Conservation (phyloP, 1,140 invertebrate genomes). For the Scaptomyza graminum region DNA sequence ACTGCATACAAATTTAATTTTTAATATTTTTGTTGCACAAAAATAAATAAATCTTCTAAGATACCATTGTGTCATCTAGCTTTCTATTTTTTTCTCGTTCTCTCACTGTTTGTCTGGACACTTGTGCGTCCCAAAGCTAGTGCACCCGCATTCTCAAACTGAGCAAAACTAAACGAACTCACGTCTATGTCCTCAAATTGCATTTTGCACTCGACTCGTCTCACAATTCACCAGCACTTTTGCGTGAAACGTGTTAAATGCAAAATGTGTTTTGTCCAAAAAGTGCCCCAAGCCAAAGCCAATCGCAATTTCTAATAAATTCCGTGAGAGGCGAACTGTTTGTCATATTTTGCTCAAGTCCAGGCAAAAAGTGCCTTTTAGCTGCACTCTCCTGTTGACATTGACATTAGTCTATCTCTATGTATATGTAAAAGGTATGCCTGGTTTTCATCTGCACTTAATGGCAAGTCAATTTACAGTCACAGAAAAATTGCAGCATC, state of each 20-base stretch:
- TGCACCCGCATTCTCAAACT: constrained; percentile 42
- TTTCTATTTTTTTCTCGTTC: no score
- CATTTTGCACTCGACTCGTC: constrained; percentile 73
- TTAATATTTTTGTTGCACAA: no score
- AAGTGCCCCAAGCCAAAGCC: constrained; percentile 23
- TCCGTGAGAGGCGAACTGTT: constrained; percentile 28
- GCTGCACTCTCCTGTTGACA: constrained; percentile 28
- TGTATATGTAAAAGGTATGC: neutral
- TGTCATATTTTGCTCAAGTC: constrained; percentile 39
- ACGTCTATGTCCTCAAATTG: constrained; percentile 69
- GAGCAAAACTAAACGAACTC: constrained; percentile 69
- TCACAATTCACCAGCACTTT: constrained; percentile 59
- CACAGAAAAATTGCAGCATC: constrained; percentile 37
- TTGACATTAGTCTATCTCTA: constrained; percentile 25
- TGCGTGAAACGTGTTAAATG: constrained; percentile 68
- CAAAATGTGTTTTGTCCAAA: constrained; percentile 49
- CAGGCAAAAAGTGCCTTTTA: constrained; percentile 3
- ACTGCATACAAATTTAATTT: no score
- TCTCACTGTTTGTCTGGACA: neutral
- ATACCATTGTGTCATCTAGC: constrained; percentile 12
- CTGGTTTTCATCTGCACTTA: constrained; percentile 18
- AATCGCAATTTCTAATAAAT: constrained; percentile 30
- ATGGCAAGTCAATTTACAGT: constrained; percentile 38
- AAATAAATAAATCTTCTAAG: no score
- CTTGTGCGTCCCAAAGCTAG: no score